Conservation (phyloP, 1,140 invertebrate genomes). For the Macrosteles quadrilineatus region DNA sequence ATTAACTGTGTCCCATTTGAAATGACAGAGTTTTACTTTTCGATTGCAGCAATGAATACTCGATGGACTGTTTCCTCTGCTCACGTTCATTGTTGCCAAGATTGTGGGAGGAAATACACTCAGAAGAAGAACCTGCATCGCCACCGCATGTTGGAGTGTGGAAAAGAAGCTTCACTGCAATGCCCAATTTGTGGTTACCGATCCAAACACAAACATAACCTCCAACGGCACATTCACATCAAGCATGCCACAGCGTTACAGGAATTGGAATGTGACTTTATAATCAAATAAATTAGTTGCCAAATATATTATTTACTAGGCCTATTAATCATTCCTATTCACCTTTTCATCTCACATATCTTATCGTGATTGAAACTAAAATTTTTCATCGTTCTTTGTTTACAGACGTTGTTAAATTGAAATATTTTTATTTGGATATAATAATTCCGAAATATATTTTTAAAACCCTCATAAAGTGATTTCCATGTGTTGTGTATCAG, state of each 20-base stretch:
- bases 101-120: slow-evolving; percentile 55
- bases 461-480: no score
- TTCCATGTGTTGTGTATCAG: no score
- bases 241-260: neutral
- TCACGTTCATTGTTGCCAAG: slow-evolving; percentile 3
- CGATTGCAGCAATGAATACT: no score
- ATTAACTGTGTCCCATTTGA: no score
- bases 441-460: no score
- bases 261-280: neutral
- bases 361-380: neutral
- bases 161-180: slow-evolving; percentile 53
- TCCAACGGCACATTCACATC: slow-evolving; percentile 26
- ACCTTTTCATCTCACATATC: neutral
- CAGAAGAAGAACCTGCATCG: slow-evolving; percentile 56
- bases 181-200: slow-evolving; percentile 44
- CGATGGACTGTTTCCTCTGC: no score
- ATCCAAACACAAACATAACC: slow-evolving; percentile 29
- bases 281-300: neutral
- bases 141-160: slow-evolving; percentile 58
- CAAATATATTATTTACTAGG: neutral
- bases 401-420: no score
- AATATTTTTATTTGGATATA: no score
- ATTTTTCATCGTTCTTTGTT: no score
- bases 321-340: neutral
- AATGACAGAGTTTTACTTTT: no score